Evolutionary conservation across 2,113 vertebrate genomes (phyloP), one percentile per base, ranked within the genome.

Genomic region (Ailurus styani): DNA sequence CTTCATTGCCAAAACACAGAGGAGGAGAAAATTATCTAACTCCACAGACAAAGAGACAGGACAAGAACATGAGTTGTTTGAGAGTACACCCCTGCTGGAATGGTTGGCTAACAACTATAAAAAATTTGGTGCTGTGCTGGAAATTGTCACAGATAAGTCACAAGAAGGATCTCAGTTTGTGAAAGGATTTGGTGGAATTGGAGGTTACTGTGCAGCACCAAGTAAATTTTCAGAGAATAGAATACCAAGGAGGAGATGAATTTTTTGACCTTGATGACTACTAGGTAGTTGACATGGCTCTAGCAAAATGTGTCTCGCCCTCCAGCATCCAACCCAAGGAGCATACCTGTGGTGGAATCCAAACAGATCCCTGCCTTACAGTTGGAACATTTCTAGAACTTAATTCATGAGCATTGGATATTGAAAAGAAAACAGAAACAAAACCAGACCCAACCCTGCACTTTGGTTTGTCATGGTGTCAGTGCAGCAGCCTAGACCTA

Each of bases 231-330:
- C 99, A 99, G 99, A 99, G 99, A 98, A 99, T 99, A 99, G 99
- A 99, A 96, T 99, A 99, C 98, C 99, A 99, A 99, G 99, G 99
- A 99, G 99, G 99, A 98, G 99, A 99, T 94, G 99, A 99, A 99
- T 99, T 99, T 99, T 99, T 99, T 99, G 99, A 99, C 99, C 99
- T 99, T 99, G 99, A 99, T 99, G 99, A 99, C 99, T 99, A 99
- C 99, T 99, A 99, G 99, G 99, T 99, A 99, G 99, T 99, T 99
- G 98, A 99, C 99, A 99, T 99, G 99, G 99, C 99, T 99, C 99
- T 96, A 98, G 99, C 99, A 99, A 99, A 98, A 98, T 15, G 99
- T 99, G 99, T 99, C 99, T 99, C 99, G 91, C 98, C 99, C 99
- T 99, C 99, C 99, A 99, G 98, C 99, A 99, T 99, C 99, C 99